Percentiles rank a stretch among this genome's conserved stretches.
Evolutionary conservation across 1,140 invertebrate genomes (phyloP).

Genomic region (Oncopeltus fasciatus): DNA sequence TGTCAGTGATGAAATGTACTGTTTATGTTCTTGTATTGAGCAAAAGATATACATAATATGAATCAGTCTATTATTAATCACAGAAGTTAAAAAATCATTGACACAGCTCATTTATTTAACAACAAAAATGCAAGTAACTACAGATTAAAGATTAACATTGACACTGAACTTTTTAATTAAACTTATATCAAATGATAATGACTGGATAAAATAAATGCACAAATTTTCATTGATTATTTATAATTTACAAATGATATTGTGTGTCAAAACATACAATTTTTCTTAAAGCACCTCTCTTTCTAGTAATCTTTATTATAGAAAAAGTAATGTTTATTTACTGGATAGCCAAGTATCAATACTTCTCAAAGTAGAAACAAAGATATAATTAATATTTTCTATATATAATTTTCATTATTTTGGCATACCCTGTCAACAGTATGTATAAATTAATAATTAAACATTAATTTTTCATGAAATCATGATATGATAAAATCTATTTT

Average conservation of each 20-base stretch:
- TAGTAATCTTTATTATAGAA: too few relatives aligned
- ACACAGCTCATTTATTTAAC: not conserved
- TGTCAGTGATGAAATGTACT: not conserved
- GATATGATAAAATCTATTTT: too few relatives aligned
- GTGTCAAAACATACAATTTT: not conserved
- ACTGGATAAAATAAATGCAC: not conserved
- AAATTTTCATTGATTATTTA: not conserved
- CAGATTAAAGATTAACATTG: not conserved
- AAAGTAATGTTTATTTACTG: too few relatives aligned
- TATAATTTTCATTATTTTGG: too few relatives aligned
- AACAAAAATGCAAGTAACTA: not conserved
- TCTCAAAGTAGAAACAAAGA: too few relatives aligned
- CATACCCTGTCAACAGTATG: not conserved
- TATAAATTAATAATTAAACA: too few relatives aligned
- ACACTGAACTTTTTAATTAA: not conserved
- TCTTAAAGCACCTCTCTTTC: not conserved
- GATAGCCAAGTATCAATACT: too few relatives aligned
- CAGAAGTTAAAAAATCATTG: conserved; percentile 2
- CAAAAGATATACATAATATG: conserved; percentile 6
- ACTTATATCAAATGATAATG: not conserved
- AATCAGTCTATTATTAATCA: conserved; percentile 6
- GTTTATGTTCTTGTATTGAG: not conserved
- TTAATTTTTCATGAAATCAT: too few relatives aligned
- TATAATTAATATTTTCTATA: too few relatives aligned
- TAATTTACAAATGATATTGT: not conserved